phyloP scores from a whole-genome alignment of 2,797 vertebrate genomes.

The Cossypha caffra region DNA sequence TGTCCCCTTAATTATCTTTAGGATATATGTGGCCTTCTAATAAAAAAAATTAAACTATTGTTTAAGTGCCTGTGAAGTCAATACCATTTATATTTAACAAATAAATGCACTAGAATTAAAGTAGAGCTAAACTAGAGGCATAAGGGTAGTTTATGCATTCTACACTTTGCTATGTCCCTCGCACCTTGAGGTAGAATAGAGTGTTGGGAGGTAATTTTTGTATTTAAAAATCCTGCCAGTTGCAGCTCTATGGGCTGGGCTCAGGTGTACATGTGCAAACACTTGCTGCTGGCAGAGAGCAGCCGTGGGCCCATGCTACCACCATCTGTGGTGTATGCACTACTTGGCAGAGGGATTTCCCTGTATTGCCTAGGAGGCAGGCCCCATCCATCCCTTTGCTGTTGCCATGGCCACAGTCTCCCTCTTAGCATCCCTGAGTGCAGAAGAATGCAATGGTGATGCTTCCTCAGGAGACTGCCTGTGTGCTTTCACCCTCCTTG shows the following conservation, averaged over 20 bases:
- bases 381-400: background rate
- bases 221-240: background rate
- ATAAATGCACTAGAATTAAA: background rate
- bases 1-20: background rate
- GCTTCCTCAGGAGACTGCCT: background rate
- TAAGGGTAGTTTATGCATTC: background rate
- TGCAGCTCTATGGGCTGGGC: background rate
- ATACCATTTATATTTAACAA: background rate
- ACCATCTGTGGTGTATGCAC: background rate
- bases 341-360: slow-evolving; percentile 34
- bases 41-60: background rate
- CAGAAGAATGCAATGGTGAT: background rate
- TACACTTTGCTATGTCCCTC: background rate
- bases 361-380: background rate
- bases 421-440: background rate
- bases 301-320: background rate
- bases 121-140: background rate
- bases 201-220: background rate
- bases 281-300: slow-evolving; percentile 20
- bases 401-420: slow-evolving; percentile 50
- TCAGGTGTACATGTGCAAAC: background rate
- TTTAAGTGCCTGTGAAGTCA: background rate
- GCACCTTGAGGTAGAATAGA: background rate
- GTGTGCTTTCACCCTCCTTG: background rate
- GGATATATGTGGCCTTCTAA: background rate